Evolutionary conservation across 2,888 invertebrate genomes (phyloP).

Genomic region (Alcis repandata): DNA sequence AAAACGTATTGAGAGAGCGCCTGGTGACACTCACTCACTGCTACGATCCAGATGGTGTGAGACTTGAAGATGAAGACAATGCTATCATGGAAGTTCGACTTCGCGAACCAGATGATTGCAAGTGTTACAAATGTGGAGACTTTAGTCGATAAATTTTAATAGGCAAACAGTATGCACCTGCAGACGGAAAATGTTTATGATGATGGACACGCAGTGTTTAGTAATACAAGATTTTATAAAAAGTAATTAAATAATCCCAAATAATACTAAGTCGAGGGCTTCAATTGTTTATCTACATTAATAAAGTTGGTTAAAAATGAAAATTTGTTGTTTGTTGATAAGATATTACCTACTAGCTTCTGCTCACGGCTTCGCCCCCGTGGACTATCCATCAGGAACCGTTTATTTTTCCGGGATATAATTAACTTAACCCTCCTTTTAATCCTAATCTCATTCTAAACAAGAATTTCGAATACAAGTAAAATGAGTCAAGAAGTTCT

Average conservation of each 20-base stretch:
- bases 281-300: not conserved
- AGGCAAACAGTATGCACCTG: not conserved
- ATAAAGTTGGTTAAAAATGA: not conserved
- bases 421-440: too few species aligned
- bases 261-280: conserved; percentile 5
- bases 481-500: too few species aligned
- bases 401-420: too few species aligned
- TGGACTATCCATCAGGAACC: too few species aligned
- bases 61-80: conserved; percentile 89
- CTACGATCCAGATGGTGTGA: conserved; percentile 94
- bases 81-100: conserved; percentile 93
- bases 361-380: not conserved
- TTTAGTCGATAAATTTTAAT: conserved; percentile 88
- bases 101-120: conserved; percentile 95
- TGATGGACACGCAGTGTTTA: not conserved
- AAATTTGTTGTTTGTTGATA: not conserved
- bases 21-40: conserved; percentile 93
- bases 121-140: conserved; percentile 96
- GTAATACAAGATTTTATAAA: not conserved
- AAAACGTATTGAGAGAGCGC: conserved; percentile 93
- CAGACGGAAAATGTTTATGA: not conserved
- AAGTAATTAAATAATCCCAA: not conserved
- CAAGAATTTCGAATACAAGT: too few species aligned
- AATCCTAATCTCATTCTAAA: too few species aligned
- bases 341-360: not conserved